A percentile compares a stretch with the other conserved stretches of the same genome.
These are phyloP conservation scores for Caenorhabditis sp. DNA, from an alignment of 2,888 invertebrate genomes.

Conservation along the genomic window DNA sequence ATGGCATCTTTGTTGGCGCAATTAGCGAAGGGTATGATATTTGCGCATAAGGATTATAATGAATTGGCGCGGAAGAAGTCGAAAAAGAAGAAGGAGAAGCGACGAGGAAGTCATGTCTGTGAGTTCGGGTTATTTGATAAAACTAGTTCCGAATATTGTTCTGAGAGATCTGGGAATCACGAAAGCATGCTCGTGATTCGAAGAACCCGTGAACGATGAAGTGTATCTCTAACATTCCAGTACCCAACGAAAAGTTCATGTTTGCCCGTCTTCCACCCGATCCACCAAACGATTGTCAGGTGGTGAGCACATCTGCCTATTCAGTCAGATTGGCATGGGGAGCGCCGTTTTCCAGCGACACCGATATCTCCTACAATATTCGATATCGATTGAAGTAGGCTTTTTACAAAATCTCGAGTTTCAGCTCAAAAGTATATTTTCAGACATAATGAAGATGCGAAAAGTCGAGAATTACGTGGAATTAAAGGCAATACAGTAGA, in stretches of 20 bases:
- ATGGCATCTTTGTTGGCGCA: slow-evolving; percentile 70
- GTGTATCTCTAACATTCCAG: no score
- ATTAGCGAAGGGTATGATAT: slow-evolving; percentile 69
- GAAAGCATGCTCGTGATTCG: no score
- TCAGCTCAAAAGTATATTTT: not conserved
- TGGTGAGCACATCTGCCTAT: slow-evolving; percentile 69
- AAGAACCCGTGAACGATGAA: no score
- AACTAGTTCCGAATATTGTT: no score
- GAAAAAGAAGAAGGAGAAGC: slow-evolving; percentile 58
- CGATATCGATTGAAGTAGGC: slow-evolving; percentile 65
- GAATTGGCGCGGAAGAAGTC: slow-evolving; percentile 64
- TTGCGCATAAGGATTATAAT: slow-evolving; percentile 67
- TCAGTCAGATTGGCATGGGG: slow-evolving; percentile 69
- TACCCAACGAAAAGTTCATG: slow-evolving; percentile 69
- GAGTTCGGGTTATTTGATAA: no score
- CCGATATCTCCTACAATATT: slow-evolving; percentile 56
- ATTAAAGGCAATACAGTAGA: slow-evolving; percentile 61
- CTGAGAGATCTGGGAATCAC: no score
- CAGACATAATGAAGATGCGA: slow-evolving; percentile 59
- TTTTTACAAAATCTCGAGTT: not conserved
- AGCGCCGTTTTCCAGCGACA: slow-evolving; percentile 66
- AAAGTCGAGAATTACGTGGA: slow-evolving; percentile 57
- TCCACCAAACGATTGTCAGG: slow-evolving; percentile 68
- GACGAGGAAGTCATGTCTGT: slow-evolving; percentile 65
- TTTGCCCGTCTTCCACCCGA: slow-evolving; percentile 70